A percentile compares a stretch with the other conserved stretches of the same genome.
These are phyloP conservation scores for Cosmorhoe ocellata DNA, from an alignment of 2,888 invertebrate genomes.

Conservation along the genomic window DNA sequence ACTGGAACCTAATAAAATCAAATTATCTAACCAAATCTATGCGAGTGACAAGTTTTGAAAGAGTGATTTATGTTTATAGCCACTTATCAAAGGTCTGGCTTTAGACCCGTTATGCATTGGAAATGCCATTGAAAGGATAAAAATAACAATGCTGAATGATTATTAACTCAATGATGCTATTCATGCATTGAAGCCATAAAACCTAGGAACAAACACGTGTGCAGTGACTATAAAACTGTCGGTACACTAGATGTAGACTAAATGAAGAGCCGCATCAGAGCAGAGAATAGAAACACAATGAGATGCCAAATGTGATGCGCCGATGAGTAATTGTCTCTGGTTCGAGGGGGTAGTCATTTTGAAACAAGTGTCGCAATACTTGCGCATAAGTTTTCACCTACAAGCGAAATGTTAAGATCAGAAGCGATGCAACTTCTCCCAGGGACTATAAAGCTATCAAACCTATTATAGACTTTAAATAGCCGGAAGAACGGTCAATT, in stretches of 20 bases:
- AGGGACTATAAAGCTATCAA: too few relatives aligned
- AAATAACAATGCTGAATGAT: conserved; percentile 13
- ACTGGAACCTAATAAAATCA: conserved; percentile 15
- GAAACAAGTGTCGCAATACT: background rate
- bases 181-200: conserved; percentile 40
- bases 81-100: too few relatives aligned
- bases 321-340: conserved; percentile 51
- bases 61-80: background rate
- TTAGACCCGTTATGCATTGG: too few relatives aligned
- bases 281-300: conserved; percentile 56
- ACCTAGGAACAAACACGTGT: conserved; percentile 46
- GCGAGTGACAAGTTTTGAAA: background rate
- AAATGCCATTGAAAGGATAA: conserved; percentile 6
- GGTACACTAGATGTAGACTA: conserved; percentile 24
- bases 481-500: too few relatives aligned
- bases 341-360: conserved; percentile 15
- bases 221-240: conserved; percentile 42
- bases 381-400: too few relatives aligned
- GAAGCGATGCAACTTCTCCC: too few relatives aligned
- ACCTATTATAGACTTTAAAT: too few relatives aligned
- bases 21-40: too few relatives aligned
- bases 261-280: conserved; percentile 45
- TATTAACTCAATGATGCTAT: conserved; percentile 22
- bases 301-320: conserved; percentile 54
- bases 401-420: too few relatives aligned